phyloP scores from a whole-genome alignment of 2,797 vertebrate genomes.

The Hypotaenidia okinawae region DNA sequence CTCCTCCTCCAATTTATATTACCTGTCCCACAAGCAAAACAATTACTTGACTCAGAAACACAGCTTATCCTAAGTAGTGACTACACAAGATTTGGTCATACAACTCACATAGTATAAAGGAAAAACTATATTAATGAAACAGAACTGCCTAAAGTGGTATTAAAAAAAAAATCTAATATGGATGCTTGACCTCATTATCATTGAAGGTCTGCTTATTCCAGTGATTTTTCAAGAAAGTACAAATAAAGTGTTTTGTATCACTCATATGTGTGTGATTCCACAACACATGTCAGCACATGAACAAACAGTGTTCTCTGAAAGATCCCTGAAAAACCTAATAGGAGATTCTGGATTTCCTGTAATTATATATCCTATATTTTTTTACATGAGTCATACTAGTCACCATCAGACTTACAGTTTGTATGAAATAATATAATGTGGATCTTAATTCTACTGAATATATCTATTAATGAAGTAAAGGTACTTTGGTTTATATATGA shows the following conservation, averaged over 20 bases:
- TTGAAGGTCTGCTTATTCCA: not conserved
- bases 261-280: not conserved
- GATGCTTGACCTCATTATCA: not conserved
- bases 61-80: not conserved
- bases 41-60: not conserved
- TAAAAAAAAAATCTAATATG: not conserved
- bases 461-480: not conserved
- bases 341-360: not conserved
- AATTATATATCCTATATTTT: not conserved
- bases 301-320: not conserved
- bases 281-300: not conserved
- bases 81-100: not conserved
- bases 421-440: not conserved
- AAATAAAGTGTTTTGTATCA: not conserved
- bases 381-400: not conserved
- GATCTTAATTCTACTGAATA: not conserved
- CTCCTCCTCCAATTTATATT: not conserved
- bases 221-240: not conserved
- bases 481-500: not conserved
- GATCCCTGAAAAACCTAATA: not conserved
- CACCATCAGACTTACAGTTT: not conserved
- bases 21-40: not conserved
- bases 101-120: not conserved
- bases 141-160: not conserved
- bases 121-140: not conserved